Percentiles rank a stretch among this genome's conserved stretches.
phyloP scores from a whole-genome alignment of 2,888 invertebrate genomes.

The Philereme vetulata region DNA sequence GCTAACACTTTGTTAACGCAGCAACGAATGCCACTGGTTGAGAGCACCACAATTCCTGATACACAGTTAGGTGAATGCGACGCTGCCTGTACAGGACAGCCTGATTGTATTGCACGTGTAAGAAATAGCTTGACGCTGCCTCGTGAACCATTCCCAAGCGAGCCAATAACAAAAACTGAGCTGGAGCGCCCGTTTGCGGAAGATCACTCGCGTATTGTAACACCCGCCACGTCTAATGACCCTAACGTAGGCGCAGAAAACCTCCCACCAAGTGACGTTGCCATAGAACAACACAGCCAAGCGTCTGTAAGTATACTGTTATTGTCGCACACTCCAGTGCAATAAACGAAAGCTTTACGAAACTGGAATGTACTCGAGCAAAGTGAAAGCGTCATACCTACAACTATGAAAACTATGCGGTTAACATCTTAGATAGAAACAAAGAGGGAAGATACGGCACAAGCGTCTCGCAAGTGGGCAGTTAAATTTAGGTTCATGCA shows the following conservation, averaged over 20 bases:
- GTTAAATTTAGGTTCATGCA: no score
- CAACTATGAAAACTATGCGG: neutral
- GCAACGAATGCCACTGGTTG: neutral
- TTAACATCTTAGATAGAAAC: no score
- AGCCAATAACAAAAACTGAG: neutral
- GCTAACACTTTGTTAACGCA: neutral
- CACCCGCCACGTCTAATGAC: neutral
- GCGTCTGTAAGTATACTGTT: constrained; percentile 19
- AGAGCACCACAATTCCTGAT: neutral
- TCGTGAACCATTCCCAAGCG: neutral
- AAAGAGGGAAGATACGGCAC: no score
- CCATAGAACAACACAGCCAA: neutral
- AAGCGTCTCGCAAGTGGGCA: no score
- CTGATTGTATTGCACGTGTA: neutral
- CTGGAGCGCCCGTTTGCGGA: neutral
- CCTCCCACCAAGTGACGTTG: neutral
- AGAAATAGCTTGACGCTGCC: neutral
- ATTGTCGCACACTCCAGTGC: constrained; percentile 24
- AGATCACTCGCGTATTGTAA: neutral
- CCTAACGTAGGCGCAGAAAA: neutral
- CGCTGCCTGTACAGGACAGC: neutral
- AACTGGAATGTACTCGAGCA: constrained; percentile 26
- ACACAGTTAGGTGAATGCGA: neutral
- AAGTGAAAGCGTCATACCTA: neutral
- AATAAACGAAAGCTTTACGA: constrained; percentile 9